Base-by-base conservation (phyloP, 2,113 vertebrate species). In the Melanotaenia duboulayi region DNA sequence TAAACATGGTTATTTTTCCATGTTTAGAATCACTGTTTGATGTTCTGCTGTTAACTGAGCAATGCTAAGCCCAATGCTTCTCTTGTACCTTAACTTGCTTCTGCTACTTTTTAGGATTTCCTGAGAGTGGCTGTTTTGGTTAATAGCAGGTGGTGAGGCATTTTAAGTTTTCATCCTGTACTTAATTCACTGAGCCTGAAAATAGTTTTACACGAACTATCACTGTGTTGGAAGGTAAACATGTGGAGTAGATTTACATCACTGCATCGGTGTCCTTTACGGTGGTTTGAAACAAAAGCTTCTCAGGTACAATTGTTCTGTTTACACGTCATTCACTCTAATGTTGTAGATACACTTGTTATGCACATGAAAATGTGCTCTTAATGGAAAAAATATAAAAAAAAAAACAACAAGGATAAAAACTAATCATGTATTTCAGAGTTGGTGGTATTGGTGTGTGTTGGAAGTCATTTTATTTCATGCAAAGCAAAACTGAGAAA, bases 251-350 rank as follows among this genome's bases (percentile, higher is more conserved):
- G 58, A 50, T 54, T 70, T 74, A 67, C 69, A 51, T 80, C 50
- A 24, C 32, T 39, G 49, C 80, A 61, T 81, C 65, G 57, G 65
- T 76, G n/a, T 86, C 55, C 64, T 77, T 83, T 44, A 60, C 46
- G 32, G 69, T 57, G 60, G 60, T 62, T 61, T 78, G 78, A 84
- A 78, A 84, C 71, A 56, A 83, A 77, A 77, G 86, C 86, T 89
- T 92, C 91, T 93, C 90, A 93, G 92, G 92, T 92, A 91, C 89
- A 89, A 85, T 58, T 58, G 59, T 89, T 88, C 75, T 88, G 89
- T 93, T 92, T 92, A 93, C 91, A 89, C 78, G 4, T 61, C 76
- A 62, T 77, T 85, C 72, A 87, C 76, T 83, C 82, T 52, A 72
- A 75, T 74, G 72, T 89, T 86, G 71, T 85, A 85, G 80, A 86